A percentile compares a stretch with the other conserved stretches of the same genome.
These are phyloP conservation scores for Proctacanthus coquilletti DNA, from an alignment of 1,140 invertebrate genomes.

Conservation along the genomic window DNA sequence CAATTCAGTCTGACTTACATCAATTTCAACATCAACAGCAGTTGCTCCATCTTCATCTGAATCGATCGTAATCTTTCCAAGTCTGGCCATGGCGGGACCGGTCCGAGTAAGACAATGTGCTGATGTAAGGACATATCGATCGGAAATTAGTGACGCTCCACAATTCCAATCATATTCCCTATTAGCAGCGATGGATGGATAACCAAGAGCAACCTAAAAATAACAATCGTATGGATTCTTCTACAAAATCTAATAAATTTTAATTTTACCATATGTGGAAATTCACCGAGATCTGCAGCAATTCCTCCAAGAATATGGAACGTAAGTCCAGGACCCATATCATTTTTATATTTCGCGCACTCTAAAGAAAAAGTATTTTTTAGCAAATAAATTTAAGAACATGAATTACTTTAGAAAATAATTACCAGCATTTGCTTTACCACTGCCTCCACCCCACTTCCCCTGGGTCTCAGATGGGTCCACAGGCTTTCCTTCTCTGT, in stretches of 20 bases:
- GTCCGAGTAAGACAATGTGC: slow-evolving; percentile 51
- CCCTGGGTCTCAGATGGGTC: no score
- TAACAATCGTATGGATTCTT: no score
- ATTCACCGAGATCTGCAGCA: slow-evolving; percentile 14
- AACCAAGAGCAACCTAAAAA: slow-evolving; percentile 14
- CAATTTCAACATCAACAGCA: slow-evolving; percentile 5
- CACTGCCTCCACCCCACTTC: no score
- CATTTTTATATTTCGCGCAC: neutral
- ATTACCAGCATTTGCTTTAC: no score
- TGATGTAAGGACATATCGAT: slow-evolving; percentile 42
- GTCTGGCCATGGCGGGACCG: slow-evolving; percentile 13
- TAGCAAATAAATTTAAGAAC: no score
- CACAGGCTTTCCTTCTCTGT: no score
- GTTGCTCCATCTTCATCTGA: slow-evolving; percentile 1
- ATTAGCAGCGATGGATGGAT: slow-evolving; percentile 1
- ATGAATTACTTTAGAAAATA: no score
- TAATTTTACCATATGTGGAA: slow-evolving; percentile 20
- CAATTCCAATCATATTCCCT: slow-evolving; percentile 27
- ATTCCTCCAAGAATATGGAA: slow-evolving; percentile 18
- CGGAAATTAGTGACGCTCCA: slow-evolving; percentile 32
- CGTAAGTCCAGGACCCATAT: neutral
- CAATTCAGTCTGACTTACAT: no score
- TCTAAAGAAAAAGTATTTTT: no score
- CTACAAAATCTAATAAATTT: no score
- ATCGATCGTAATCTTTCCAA: slow-evolving; percentile 17